Evolutionary conservation across 2,113 vertebrate species (phyloP), one percentile per base, ranked within the genome.

Genomic region (Hymenochirus boettgeri): DNA sequence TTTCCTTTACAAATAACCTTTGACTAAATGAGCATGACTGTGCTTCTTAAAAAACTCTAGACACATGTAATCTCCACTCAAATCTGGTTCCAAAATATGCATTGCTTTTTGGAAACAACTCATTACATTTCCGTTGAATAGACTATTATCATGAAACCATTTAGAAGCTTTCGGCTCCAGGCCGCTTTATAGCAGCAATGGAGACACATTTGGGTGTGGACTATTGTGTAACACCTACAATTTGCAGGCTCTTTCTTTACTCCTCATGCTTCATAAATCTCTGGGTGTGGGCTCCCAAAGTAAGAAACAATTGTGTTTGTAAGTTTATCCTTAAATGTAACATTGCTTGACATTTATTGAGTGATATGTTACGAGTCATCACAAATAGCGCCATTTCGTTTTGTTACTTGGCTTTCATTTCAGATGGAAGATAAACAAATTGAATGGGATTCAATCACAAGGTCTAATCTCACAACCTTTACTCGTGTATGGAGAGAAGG

Each of bases 341-440:
- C 31, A 19, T 42, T 21, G 33, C 47, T 52, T 31, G 46, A 42
- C 29, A 1, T 31, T 53, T 2, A 45, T 23, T 60, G 48, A 66
- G 55, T 58, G 33, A 51, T 60, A 54, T 29, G 22, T 51, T 51
- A 33, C 12, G 17, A 66, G 64, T 66, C 55, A 52, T 51, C 39
- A 23, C 53, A 31, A 46, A 24, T 19, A 24, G 37, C 13, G 15
- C 39, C n/a, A 7, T 24, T 46, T n/a, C 17, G 15, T 57, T 57
- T 29, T 57, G 42, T 24, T 31, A 65, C 23, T 48, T 26, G 25
- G 29, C 42, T 8, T 50, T 48, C 31, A 57, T 25, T 65, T 57
- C 31, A 33, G 31, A 65, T 50, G 54, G 42, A 65, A 65, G 31
- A 65, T 65, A 57, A 64, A 64, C 54, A 64, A 57, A 65, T 50